Conservation (phyloP, 2,888 invertebrate genomes). For the Thumatha senex region DNA sequence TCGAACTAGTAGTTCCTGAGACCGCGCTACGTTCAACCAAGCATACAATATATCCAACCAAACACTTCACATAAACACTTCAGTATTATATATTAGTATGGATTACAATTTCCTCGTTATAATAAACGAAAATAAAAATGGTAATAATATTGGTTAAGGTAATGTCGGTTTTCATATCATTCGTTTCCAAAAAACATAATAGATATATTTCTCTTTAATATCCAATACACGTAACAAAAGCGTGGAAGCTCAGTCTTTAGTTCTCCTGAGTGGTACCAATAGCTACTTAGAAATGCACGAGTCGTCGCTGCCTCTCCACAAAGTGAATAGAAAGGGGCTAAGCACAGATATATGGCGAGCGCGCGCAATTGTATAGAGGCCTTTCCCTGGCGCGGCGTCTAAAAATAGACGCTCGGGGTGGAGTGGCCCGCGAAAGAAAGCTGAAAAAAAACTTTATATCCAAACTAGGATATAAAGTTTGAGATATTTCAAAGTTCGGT, state of each 20-base stretch:
- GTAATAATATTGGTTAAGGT: no score
- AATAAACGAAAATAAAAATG: no score
- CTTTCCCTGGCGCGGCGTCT: constrained; percentile 68
- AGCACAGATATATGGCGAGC: constrained; percentile 52
- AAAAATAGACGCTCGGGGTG: constrained; percentile 78
- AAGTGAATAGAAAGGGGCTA: constrained; percentile 62
- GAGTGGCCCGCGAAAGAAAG: constrained; percentile 52
- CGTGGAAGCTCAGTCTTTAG: constrained; percentile 20
- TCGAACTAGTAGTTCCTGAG: no score
- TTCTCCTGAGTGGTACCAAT: constrained; percentile 47
- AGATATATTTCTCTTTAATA: no score
- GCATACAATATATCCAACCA: no score
- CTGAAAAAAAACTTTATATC: no score
- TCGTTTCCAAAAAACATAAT: no score
- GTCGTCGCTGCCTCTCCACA: constrained; percentile 61
- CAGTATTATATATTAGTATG: no score
- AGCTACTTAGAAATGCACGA: constrained; percentile 72
- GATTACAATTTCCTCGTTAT: no score
- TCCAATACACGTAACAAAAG: constrained; percentile 6
- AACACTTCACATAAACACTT: no score
- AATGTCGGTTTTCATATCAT: no score
- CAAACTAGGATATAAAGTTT: constrained; percentile 22
- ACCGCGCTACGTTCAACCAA: no score
- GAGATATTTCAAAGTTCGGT: constrained; percentile 22
- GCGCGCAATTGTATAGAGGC: constrained; percentile 65